A percentile compares a stretch with the other conserved stretches of the same genome.
Conservation (phyloP, 2,797 vertebrate genomes). For the Denticeps clupeoides region DNA sequence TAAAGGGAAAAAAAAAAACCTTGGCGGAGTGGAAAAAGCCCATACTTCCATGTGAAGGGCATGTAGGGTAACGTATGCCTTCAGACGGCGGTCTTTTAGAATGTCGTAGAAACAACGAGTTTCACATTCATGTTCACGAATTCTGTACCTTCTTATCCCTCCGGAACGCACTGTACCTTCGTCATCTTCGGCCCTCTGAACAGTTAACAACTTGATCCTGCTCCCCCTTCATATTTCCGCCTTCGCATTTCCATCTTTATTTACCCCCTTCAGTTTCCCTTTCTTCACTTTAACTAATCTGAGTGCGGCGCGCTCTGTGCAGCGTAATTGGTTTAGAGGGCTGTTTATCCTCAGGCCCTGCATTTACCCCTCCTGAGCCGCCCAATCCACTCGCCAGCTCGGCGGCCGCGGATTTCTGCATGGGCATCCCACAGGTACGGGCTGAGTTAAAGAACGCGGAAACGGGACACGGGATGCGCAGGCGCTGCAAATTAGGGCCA, state of each 20-base stretch:
- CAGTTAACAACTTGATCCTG: too few relatives aligned
- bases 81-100: too few relatives aligned
- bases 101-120: too few relatives aligned
- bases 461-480: too few relatives aligned
- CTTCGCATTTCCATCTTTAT: slow-evolving; percentile 20
- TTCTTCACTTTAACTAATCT: slow-evolving; percentile 37
- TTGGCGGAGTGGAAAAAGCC: slow-evolving; percentile 17
- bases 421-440: slow-evolving; percentile 5
- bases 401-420: slow-evolving; percentile 38
- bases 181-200: too few relatives aligned
- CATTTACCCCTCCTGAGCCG: slow-evolving; percentile 32
- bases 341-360: slow-evolving; percentile 41
- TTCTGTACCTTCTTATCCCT: too few relatives aligned
- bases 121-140: too few relatives aligned
- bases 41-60: slow-evolving; percentile 11
- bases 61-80: slow-evolving; percentile 18
- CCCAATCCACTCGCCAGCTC: slow-evolving; percentile 8
- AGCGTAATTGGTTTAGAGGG: slow-evolving; percentile 45
- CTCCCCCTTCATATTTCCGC: too few relatives aligned
- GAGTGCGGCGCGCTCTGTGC: slow-evolving; percentile 26
- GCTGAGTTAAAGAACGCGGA: slow-evolving; percentile 6
- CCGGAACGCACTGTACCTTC: too few relatives aligned
- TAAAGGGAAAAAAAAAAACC: slow-evolving; percentile 10
- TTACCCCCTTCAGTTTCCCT: slow-evolving; percentile 16
- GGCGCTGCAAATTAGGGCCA: too few relatives aligned